A percentile compares a stretch with the other conserved stretches of the same genome.
phyloP scores from a whole-genome alignment of 2,888 invertebrate species.

The Nephrotoma guestfalica region DNA sequence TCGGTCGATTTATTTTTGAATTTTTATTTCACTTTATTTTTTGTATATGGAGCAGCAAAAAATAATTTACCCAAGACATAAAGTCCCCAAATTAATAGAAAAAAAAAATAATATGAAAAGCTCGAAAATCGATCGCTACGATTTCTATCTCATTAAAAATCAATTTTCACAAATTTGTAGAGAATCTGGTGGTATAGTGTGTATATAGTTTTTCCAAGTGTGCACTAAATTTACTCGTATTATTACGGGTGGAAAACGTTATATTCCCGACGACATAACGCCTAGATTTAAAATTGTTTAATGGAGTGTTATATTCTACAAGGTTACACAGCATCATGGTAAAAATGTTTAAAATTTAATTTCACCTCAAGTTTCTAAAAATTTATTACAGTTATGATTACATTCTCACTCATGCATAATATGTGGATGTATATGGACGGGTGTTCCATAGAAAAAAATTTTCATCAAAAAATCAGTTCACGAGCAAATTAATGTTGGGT shows the following conservation, averaged over 20 bases:
- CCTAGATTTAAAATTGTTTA: neutral
- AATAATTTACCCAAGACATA: neutral
- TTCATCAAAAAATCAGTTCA: neutral
- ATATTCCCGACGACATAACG: neutral
- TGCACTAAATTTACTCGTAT: neutral
- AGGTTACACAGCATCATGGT: too few species aligned
- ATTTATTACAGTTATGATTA: too few species aligned
- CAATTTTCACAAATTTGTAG: neutral
- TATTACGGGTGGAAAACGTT: neutral
- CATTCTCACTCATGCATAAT: too few species aligned
- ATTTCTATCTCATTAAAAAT: neutral
- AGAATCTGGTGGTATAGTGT: neutral
- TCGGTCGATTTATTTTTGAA: neutral
- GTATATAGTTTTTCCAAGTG: neutral
- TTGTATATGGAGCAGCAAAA: neutral
- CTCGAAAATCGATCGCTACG: neutral
- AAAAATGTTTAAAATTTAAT: too few species aligned
- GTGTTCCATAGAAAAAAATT: too few species aligned
- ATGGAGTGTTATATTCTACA: neutral
- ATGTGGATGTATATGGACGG: too few species aligned
- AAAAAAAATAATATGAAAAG: neutral
- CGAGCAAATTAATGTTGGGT: neutral
- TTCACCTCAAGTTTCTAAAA: too few species aligned
- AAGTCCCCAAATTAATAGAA: neutral
- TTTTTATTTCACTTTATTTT: neutral